Evolutionary conservation across 2,113 vertebrate genomes (phyloP), one percentile per base, ranked within the genome.

Genomic region (Leptobrachium ailaonicum): DNA sequence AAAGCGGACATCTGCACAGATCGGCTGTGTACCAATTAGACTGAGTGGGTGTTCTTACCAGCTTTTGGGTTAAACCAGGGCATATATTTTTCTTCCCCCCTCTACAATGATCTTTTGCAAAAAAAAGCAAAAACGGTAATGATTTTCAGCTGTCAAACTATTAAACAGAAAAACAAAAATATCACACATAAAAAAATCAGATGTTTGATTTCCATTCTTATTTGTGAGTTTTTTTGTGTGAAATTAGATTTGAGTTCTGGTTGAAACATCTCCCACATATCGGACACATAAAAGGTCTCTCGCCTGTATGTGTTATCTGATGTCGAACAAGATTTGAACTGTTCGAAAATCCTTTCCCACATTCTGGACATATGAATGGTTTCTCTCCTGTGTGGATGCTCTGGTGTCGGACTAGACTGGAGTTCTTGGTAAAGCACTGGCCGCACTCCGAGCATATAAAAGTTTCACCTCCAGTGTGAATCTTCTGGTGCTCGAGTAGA

Each of bases 401-500:
- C 45, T 78, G 73, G 45, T 82, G 64, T 43, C 43, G n/a, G 44
- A 75, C 78, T 9, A 85, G 74, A 53, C 82, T 67, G 58, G 83
- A 82, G 9, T 60, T 80, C 60, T 74, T 69, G 40, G 75, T 62
- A 53, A 85, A 87, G n/a, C 74, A 82, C 44, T 83, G 82, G 10
- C 82, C 79, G 53, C 75, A 84, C 63, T 83, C 82, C 54, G 73
- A 80, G 75, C 76, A 82, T 42, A 70, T 68, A 72, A 45, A 83
- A 3, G 68, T 73, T 79, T 83, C 84, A 40, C 56, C 82, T 56
- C 76, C 64, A 20, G 79, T 83, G 43, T 83, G 83, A 76, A 47
- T 84, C 75, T 82, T 83, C 60, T 83, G 77, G 64, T 85, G 73
- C 20, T 83, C 79, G 66, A 9, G 63, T 81, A 85, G 83, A 71